Evolutionary conservation across 2,888 invertebrate species (phyloP).

Genomic region (Mimumesa dahlbomi): DNA sequence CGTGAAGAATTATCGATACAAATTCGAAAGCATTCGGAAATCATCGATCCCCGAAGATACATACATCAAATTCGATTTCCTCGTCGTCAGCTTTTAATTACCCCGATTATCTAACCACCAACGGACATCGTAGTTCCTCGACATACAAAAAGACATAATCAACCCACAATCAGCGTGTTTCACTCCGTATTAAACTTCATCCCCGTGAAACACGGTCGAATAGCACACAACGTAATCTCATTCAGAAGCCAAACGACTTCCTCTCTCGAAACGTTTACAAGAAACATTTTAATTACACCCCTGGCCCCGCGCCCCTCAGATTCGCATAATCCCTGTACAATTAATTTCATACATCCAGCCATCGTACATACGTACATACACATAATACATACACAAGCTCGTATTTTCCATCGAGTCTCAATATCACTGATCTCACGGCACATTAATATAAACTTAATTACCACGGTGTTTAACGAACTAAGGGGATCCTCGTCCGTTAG

Average conservation of each 20-base stretch:
- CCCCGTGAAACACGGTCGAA: no score
- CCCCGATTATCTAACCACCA: no score
- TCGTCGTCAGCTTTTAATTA: no score
- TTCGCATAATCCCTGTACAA: constrained; percentile 15
- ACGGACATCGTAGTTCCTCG: no score
- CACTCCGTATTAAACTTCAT: not conserved
- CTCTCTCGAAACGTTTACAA: constrained; percentile 4
- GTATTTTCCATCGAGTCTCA: constrained; percentile 22
- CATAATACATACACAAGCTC: not conserved
- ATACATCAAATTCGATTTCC: no score
- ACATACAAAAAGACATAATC: no score
- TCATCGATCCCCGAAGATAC: no score
- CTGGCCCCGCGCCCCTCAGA: not conserved
- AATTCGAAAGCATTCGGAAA: no score
- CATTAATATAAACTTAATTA: constrained; percentile 51
- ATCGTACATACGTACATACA: constrained; percentile 3
- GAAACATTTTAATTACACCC: constrained; percentile 29
- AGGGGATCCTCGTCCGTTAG: constrained; percentile 34
- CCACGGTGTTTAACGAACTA: constrained; percentile 45
- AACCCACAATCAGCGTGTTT: no score
- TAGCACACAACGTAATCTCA: constrained; percentile 1
- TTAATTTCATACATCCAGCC: constrained; percentile 27
- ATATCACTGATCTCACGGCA: constrained; percentile 30
- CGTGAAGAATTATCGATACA: no score
- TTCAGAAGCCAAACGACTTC: constrained; percentile 8